Percentiles rank a stretch among this genome's conserved stretches.
Evolutionary conservation across 2,888 invertebrate species (phyloP).

Genomic region (Neoascia interrupta): DNA sequence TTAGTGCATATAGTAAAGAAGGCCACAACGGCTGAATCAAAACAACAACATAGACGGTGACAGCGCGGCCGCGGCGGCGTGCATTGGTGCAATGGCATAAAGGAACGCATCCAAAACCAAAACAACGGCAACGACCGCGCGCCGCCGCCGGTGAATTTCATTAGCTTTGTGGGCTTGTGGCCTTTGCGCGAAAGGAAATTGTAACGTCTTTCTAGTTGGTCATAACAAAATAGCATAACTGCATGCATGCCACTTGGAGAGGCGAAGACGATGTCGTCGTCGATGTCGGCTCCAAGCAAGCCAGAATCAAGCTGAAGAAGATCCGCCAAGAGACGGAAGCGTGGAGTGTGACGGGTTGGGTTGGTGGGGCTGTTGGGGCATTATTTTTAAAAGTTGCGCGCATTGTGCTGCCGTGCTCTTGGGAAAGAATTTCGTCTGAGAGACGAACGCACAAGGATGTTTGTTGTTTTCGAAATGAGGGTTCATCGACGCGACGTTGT

Average conservation of each 20-base stretch:
- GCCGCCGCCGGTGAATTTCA: conserved; percentile 63
- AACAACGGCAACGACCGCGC: conserved; percentile 50
- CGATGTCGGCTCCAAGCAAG: conserved; percentile 6
- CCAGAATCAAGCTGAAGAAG: conserved; percentile 33
- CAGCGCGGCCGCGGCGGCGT: not conserved
- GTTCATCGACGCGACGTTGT: conserved; percentile 49
- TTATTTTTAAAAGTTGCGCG: conserved; percentile 19
- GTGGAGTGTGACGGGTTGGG: conserved; percentile 35
- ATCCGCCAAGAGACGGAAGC: conserved; percentile 25
- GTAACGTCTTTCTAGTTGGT: conserved; percentile 61
- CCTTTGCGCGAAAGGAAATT: conserved; percentile 54
- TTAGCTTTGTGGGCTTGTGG: conserved; percentile 48
- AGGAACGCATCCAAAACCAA: conserved; percentile 49
- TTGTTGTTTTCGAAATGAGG: conserved; percentile 57
- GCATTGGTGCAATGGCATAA: conserved; percentile 12
- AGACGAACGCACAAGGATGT: conserved; percentile 60
- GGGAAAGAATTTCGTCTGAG: conserved; percentile 35
- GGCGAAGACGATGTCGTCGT: not conserved
- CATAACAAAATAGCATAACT: conserved; percentile 60
- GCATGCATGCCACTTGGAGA: conserved; percentile 46
- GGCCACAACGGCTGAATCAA: conserved; percentile 57
- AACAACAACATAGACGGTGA: conserved; percentile 48
- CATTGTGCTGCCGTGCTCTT: conserved; percentile 11
- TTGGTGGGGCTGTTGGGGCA: conserved; percentile 23
- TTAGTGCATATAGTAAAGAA: conserved; percentile 41